phyloP scores from a whole-genome alignment of 2,113 vertebrate species.

The Connochaetes taurinus region DNA sequence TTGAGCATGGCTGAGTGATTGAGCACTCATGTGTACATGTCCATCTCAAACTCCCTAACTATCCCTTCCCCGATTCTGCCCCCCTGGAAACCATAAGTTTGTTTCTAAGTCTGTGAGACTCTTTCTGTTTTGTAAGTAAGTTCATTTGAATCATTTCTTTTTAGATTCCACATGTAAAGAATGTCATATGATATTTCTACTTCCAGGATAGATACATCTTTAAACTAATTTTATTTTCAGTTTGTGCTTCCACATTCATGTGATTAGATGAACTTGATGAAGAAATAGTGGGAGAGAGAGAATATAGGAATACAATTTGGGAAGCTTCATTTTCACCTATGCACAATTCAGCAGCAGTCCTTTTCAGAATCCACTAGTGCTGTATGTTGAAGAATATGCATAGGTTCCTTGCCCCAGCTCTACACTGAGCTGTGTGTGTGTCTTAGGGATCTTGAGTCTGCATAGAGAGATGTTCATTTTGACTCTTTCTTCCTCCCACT shows the following conservation, averaged over 20 bases:
- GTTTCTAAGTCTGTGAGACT: neutral
- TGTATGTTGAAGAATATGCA: neutral
- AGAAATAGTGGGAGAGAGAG: neutral
- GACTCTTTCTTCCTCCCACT: neutral
- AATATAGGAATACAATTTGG: neutral
- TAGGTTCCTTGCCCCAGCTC: neutral
- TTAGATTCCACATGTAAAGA: neutral
- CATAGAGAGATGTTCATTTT: neutral
- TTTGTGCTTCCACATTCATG: neutral
- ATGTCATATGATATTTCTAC: neutral
- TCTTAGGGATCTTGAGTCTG: neutral
- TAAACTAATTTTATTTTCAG: neutral
- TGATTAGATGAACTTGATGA: neutral
- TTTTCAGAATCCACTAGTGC: neutral
- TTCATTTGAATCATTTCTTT: neutral
- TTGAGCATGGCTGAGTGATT: neutral
- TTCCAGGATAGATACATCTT: neutral
- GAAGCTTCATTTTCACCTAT: neutral
- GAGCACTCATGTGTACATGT: neutral
- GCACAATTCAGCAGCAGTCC: rapidly evolving
- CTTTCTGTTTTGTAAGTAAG: neutral
- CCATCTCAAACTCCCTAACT: neutral
- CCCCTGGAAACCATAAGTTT: neutral
- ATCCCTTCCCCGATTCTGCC: neutral
- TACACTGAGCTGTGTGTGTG: neutral